A percentile compares a stretch with the other conserved stretches of the same genome.
Conservation (phyloP, 64 coral and sea anemone species). For the Orbicella faveolata region DNA sequence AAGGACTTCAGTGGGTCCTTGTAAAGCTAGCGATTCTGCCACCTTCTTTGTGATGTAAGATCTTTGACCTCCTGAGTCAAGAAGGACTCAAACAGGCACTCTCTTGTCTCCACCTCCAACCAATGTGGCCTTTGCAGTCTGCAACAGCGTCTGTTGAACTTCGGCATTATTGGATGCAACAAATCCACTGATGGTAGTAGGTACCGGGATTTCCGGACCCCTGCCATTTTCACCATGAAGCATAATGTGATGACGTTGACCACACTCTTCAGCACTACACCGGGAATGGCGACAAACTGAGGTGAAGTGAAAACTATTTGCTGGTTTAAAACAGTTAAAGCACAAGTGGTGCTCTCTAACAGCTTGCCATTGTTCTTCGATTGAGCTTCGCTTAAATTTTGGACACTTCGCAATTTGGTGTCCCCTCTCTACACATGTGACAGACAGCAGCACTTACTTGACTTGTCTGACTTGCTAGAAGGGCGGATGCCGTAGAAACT, state of each 20-base stretch:
- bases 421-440: background rate
- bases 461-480: background rate
- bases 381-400: background rate
- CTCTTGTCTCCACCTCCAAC: background rate
- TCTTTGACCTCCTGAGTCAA: slow-evolving; percentile 50
- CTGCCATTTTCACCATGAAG: too few species aligned
- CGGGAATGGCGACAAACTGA: slow-evolving; percentile 39
- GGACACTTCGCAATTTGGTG: background rate
- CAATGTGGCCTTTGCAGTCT: too few species aligned
- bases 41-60: slow-evolving; percentile 48
- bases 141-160: too few species aligned
- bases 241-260: too few species aligned
- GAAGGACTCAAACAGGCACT: slow-evolving; percentile 15
- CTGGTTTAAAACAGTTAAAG: slow-evolving; percentile 35
- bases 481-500: background rate
- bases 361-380: slow-evolving; percentile 19
- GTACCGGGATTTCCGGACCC: too few species aligned
- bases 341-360: background rate
- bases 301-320: slow-evolving; percentile 36
- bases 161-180: too few species aligned
- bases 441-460: background rate
- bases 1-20: too few species aligned
- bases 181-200: too few species aligned
- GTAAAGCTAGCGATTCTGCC: slow-evolving; percentile 23
- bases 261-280: background rate